phyloP scores from a whole-genome alignment of 2,797 vertebrate species.

The Schizothorax lantsangensis region DNA sequence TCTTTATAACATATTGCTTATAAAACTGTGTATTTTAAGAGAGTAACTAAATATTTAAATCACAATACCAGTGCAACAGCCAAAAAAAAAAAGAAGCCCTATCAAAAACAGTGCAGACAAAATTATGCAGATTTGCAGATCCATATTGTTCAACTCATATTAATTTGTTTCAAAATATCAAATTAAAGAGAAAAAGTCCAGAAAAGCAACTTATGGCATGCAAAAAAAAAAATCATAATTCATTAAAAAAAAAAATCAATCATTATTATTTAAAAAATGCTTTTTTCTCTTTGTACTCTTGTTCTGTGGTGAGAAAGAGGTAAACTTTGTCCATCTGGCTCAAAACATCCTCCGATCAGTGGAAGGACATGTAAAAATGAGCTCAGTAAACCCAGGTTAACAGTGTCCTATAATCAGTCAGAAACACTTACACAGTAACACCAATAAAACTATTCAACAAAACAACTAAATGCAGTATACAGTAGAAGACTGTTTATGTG shows the following conservation, averaged over 20 bases:
- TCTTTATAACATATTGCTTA: conserved; percentile 7
- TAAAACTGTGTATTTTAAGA: not conserved
- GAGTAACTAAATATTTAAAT: not conserved
- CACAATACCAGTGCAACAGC: conserved; percentile 32
- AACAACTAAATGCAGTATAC: not conserved
- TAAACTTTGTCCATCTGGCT: not conserved
- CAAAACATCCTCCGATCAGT: not conserved
- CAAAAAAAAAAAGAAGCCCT: not conserved
- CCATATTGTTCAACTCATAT: not conserved
- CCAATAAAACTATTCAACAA: not conserved
- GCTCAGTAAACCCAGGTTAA: not conserved
- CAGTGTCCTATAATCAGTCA: not conserved
- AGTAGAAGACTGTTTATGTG: not conserved
- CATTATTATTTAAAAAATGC: not conserved
- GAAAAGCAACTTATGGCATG: not conserved
- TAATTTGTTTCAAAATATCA: not conserved
- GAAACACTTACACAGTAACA: conserved; percentile 17
- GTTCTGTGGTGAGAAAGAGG: not conserved
- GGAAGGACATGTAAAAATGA: not conserved
- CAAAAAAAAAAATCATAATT: not conserved
- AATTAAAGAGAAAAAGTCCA: not conserved
- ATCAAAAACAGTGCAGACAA: conserved; percentile 15
- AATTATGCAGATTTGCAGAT: not conserved
- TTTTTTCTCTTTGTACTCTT: not conserved
- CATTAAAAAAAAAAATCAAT: no score